phyloP scores from a whole-genome alignment of 2,888 invertebrate genomes.

The Baronia brevicornis region DNA sequence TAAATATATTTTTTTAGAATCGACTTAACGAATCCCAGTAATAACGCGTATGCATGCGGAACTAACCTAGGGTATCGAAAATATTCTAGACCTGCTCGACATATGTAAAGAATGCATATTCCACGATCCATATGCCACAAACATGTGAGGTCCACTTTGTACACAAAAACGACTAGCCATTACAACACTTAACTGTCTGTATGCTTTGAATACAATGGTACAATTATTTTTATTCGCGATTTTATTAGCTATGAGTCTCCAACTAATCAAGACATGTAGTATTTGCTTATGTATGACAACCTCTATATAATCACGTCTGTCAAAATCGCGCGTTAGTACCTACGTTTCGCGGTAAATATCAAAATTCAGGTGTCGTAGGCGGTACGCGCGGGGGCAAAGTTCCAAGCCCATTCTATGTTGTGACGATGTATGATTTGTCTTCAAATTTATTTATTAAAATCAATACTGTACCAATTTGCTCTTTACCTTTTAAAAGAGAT shows the following conservation, averaged over 20 bases:
- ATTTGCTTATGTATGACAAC: slow-evolving; percentile 7
- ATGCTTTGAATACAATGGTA: slow-evolving; percentile 64
- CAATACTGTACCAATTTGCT: too few relatives aligned
- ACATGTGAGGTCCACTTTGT: slow-evolving; percentile 65
- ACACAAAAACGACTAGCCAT: slow-evolving; percentile 49
- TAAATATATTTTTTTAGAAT: too few relatives aligned
- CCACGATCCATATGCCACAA: slow-evolving; percentile 18
- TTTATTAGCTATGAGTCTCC: slow-evolving; percentile 31
- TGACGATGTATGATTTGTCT: too few relatives aligned
- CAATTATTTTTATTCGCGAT: slow-evolving; percentile 44
- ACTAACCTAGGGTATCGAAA: slow-evolving; percentile 28
- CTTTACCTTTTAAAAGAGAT: too few relatives aligned
- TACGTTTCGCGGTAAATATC: too few relatives aligned
- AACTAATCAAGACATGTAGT: too few relatives aligned
- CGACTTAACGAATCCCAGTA: not conserved
- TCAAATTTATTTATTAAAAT: too few relatives aligned
- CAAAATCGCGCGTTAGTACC: too few relatives aligned
- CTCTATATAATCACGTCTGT: slow-evolving; percentile 1
- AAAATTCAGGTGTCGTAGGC: too few relatives aligned
- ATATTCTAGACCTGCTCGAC: slow-evolving; percentile 14
- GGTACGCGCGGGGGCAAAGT: too few relatives aligned
- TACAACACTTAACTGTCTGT: slow-evolving; percentile 48
- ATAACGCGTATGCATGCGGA: slow-evolving; percentile 18
- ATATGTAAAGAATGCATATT: slow-evolving; percentile 15
- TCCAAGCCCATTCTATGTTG: too few relatives aligned